Conservation (phyloP, 2,113 vertebrate genomes). For the Mus pahari region DNA sequence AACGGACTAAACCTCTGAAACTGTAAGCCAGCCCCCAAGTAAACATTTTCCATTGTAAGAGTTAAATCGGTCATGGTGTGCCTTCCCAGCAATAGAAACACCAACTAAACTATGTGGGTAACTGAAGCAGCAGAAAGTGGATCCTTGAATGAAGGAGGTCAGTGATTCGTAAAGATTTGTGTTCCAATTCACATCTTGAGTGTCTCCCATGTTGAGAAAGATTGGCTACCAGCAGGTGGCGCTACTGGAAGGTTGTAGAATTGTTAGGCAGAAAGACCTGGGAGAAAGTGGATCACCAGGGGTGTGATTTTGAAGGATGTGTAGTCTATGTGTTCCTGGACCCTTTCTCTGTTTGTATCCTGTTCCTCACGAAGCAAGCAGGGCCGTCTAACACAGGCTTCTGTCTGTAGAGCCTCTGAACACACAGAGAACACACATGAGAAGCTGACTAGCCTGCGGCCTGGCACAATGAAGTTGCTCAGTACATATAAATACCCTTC, state of each 20-base stretch:
- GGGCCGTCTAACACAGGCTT: background rate
- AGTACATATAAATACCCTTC: background rate
- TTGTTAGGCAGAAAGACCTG: background rate
- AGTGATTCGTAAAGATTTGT: too few species aligned
- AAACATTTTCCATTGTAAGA: background rate
- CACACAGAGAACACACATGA: background rate
- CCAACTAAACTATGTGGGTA: background rate
- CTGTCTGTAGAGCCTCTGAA: background rate
- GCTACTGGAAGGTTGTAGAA: background rate
- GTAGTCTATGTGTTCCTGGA: too few species aligned
- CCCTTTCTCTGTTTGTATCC: background rate
- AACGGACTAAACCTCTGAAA: background rate
- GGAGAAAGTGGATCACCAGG: background rate
- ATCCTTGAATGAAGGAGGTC: background rate
- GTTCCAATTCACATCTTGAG: background rate
- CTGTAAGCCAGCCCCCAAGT: background rate
- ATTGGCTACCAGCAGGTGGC: background rate
- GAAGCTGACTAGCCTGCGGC: background rate
- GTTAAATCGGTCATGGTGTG: background rate
- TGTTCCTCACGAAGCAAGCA: background rate
- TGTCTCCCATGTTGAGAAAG: background rate
- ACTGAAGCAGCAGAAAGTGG: background rate
- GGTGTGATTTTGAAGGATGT: background rate
- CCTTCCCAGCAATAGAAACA: background rate
- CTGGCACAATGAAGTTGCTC: background rate